These are phyloP conservation scores for Greenwoodochromis staneri DNA, from an alignment of 2,113 vertebrate genomes.

Conservation along the genomic window DNA sequence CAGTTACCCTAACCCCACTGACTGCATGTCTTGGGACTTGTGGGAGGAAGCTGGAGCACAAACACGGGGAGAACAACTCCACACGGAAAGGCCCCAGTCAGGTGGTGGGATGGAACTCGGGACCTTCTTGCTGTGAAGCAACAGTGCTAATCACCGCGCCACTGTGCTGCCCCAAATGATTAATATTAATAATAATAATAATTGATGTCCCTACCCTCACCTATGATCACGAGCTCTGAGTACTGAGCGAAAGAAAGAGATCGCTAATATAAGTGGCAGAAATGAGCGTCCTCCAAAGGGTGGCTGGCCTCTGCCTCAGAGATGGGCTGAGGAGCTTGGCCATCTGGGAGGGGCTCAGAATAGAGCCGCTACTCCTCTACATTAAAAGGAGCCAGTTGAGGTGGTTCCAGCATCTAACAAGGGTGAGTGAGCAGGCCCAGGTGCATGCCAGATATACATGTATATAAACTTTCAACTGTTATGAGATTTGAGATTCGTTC, in stretches of 20 bases:
- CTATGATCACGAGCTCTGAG: neutral
- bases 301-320: neutral
- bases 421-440: neutral
- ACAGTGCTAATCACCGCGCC: neutral
- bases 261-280: rapidly evolving
- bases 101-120: neutral
- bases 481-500: neutral
- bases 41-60: neutral
- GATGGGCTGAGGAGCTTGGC: rapidly evolving
- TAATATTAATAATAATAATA: neutral
- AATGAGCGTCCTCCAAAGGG: neutral
- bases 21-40: neutral
- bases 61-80: neutral
- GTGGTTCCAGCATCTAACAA: neutral
- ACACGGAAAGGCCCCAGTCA: neutral
- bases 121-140: neutral
- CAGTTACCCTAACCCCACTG: neutral
- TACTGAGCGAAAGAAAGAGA: neutral
- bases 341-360: neutral
- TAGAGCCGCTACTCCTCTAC: neutral
- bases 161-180: neutral
- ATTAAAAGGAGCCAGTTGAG: neutral
- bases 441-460: neutral
- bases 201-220: neutral
- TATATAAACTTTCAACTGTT: neutral